Evolutionary conservation across 2,797 vertebrate genomes (phyloP).

Genomic region (Ptychadena robeensis): DNA sequence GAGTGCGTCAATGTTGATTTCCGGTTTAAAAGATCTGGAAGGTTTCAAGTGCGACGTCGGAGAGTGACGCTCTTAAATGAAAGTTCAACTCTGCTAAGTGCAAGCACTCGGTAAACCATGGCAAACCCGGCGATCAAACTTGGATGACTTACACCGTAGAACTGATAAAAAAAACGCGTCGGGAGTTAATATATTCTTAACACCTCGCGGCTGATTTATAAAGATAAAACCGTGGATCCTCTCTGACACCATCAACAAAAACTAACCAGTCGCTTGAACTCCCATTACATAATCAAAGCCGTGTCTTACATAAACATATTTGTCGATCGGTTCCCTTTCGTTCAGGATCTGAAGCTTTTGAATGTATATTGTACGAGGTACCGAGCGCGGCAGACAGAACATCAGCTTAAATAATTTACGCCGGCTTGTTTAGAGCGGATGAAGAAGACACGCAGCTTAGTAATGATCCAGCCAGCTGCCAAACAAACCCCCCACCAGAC

Average conservation of each 20-base stretch:
- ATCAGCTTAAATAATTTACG: slow-evolving; percentile 49
- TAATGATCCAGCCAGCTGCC: slow-evolving; percentile 6
- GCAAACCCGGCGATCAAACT: no score
- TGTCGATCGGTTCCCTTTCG: background rate
- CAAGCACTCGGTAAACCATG: background rate
- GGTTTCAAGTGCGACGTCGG: no score
- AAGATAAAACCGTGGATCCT: no score
- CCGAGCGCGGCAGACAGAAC: slow-evolving; percentile 10
- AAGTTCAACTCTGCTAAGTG: no score
- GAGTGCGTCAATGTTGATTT: no score
- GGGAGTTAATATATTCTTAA: background rate
- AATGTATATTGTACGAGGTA: slow-evolving; percentile 34
- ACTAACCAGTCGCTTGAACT: background rate
- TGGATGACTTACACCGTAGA: no score
- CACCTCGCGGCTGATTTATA: background rate
- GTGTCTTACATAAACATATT: slow-evolving; percentile 31
- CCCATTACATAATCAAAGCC: slow-evolving; percentile 22
- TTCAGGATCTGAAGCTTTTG: slow-evolving; percentile 34
- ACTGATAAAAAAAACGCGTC: no score
- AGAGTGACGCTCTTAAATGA: no score
- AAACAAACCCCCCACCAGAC: background rate
- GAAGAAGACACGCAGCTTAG: slow-evolving; percentile 16
- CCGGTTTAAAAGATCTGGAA: no score
- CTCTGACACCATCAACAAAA: background rate
- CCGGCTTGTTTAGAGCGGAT: background rate